Conservation (phyloP, 2,797 vertebrate genomes). For the Xenops minutus region DNA sequence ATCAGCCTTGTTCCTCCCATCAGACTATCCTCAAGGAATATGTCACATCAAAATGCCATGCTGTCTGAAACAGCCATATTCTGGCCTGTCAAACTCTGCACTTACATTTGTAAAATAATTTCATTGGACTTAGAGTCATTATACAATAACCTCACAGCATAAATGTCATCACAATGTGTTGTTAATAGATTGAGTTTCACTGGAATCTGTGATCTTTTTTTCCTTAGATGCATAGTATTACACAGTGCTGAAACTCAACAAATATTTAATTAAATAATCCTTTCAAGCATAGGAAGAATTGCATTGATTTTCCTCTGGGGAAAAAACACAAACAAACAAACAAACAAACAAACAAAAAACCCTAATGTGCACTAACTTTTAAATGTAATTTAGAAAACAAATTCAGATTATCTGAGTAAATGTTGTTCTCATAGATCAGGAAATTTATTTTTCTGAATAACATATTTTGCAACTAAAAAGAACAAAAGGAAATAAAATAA, state of each 20-base stretch:
- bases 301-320: neutral
- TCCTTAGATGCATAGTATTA: neutral
- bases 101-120: conserved; percentile 17
- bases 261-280: conserved; percentile 19
- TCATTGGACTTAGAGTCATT: neutral
- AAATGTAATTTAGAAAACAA: neutral
- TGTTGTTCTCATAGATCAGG: neutral
- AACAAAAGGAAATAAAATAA: neutral
- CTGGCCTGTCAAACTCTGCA: neutral
- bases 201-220: neutral
- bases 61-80: neutral
- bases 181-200: neutral
- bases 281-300: neutral
- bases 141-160: neutral
- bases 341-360: neutral
- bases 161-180: neutral
- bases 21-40: neutral
- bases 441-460: neutral
- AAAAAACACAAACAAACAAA: neutral
- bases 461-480: neutral
- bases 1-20: neutral
- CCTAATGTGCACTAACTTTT: conserved; percentile 12
- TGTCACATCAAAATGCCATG: neutral
- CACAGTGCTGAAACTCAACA: neutral
- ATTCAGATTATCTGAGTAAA: neutral